phyloP scores from a whole-genome alignment of 2,797 vertebrate genomes.

The Nasua narica region DNA sequence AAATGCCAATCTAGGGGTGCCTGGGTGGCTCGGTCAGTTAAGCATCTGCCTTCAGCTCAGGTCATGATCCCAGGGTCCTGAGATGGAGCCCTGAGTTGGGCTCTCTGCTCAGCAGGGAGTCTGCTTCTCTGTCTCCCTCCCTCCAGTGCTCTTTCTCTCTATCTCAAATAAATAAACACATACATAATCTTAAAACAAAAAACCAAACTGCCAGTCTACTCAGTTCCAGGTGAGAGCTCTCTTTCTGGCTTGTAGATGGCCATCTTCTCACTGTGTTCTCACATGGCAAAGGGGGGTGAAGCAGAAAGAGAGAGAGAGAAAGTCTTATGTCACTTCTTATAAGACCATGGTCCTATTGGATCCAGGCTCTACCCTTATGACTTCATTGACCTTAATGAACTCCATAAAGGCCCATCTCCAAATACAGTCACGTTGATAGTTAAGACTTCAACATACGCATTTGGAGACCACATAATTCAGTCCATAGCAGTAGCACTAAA shows the following conservation, averaged over 20 bases:
- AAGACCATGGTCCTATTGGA: neutral
- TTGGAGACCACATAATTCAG: neutral
- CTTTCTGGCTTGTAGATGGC: neutral
- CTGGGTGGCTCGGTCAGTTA: neutral
- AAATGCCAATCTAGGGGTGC: neutral
- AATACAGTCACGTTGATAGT: neutral
- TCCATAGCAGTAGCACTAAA: conserved; percentile 84
- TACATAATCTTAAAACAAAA: neutral
- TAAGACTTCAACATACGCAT: neutral
- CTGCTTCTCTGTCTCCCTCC: neutral
- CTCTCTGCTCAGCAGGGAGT: neutral
- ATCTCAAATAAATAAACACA: neutral
- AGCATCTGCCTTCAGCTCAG: neutral
- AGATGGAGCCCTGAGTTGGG: neutral
- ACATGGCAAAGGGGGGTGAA: too few relatives aligned
- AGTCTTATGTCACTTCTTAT: neutral
- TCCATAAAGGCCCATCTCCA: neutral
- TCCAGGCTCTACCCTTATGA: neutral
- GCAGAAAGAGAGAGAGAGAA: neutral
- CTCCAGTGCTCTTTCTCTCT: neutral
- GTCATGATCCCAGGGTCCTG: neutral
- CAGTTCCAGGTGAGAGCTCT: neutral
- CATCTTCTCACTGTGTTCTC: neutral
- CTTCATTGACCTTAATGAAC: neutral
- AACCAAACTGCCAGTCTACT: neutral